A percentile compares a stretch with the other conserved stretches of the same genome.
phyloP scores from a whole-genome alignment of 92 coral and sea anemone genomes.

The Nematostella vectensis region DNA sequence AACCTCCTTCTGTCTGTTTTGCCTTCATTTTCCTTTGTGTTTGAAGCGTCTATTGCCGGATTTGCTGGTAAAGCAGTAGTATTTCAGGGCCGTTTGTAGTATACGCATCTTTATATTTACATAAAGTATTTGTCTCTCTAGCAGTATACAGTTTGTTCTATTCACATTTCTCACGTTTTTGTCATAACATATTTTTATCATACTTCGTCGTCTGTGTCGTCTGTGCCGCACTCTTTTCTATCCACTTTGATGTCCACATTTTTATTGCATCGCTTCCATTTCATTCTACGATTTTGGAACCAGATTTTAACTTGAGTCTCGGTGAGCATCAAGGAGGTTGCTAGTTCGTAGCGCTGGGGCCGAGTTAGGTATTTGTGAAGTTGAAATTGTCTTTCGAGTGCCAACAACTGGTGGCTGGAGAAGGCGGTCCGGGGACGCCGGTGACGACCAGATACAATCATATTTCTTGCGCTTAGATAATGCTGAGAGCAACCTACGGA shows the following conservation, averaged over 20 bases:
- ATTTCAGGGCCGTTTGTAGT: too few species aligned
- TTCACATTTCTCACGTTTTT: too few species aligned
- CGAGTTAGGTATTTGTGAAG: conserved; percentile 71
- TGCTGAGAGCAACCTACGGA: conserved; percentile 54
- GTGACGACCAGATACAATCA: conserved; percentile 54
- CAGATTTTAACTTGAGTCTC: conserved; percentile 87
- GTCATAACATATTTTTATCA: too few species aligned
- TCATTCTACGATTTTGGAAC: conserved; percentile 90
- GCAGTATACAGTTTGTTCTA: too few species aligned
- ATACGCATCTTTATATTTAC: too few species aligned
- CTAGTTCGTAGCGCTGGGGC: conserved; percentile 82
- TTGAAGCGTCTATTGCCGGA: too few species aligned
- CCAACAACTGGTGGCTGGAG: conserved; percentile 74
- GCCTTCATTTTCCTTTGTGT: too few species aligned
- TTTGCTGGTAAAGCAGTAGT: too few species aligned
- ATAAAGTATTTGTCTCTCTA: too few species aligned
- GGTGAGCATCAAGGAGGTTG: conserved; percentile 73
- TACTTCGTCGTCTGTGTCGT: too few species aligned
- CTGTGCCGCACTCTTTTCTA: too few species aligned
- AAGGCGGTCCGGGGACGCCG: conserved; percentile 86
- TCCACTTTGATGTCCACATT: conserved; percentile 26
- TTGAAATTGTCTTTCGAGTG: conserved; percentile 79
- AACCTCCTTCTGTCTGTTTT: too few species aligned
- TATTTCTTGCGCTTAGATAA: conserved; percentile 35
- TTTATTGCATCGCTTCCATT: conserved; percentile 78